phyloP scores from a whole-genome alignment of 2,888 invertebrate genomes.

The Athalia cordata region DNA sequence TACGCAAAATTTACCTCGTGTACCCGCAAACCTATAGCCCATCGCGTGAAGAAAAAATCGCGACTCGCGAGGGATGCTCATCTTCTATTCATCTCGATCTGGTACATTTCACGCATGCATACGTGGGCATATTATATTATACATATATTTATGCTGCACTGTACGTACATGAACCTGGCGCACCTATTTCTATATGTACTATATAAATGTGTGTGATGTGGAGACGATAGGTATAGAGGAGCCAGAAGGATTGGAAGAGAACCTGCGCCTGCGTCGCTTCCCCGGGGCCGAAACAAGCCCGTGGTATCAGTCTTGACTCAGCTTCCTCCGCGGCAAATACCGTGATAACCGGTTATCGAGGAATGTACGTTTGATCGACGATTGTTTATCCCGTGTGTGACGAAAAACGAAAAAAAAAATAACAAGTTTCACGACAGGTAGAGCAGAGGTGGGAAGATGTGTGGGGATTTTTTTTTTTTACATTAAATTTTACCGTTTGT shows the following conservation, averaged over 20 bases:
- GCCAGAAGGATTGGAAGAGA: background rate
- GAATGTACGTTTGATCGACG: conserved; percentile 16
- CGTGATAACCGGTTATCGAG: conserved; percentile 13
- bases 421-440: background rate
- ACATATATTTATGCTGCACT: no score
- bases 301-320: conserved; percentile 41
- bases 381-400: background rate
- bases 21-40: no score
- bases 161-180: no score
- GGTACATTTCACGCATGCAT: no score
- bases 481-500: no score
- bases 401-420: background rate
- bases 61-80: no score
- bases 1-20: no score
- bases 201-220: background rate
- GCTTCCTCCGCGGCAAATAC: conserved; percentile 40
- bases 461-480: no score
- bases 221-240: background rate
- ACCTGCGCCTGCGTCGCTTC: conserved; percentile 24
- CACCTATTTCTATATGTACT: background rate
- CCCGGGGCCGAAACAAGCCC: conserved; percentile 30
- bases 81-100: no score
- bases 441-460: background rate
- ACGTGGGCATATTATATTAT: no score
- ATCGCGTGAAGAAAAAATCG: no score